A percentile compares a stretch with the other conserved stretches of the same genome.
These are phyloP conservation scores for Callopanchax toddi DNA, from an alignment of 2,113 vertebrate species.

Conservation along the genomic window DNA sequence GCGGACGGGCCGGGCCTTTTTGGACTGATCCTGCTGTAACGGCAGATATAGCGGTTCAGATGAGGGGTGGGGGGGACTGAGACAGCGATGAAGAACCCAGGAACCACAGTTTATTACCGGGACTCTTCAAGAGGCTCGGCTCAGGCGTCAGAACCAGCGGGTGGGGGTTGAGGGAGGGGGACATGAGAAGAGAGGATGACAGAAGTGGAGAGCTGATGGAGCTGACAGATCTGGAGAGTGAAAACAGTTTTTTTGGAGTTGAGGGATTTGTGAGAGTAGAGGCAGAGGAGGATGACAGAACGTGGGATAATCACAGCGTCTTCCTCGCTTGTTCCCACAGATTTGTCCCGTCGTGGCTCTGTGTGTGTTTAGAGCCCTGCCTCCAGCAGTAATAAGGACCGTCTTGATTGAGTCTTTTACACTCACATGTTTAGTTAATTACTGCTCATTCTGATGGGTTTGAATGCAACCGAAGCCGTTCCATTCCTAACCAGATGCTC, in stretches of 20 bases:
- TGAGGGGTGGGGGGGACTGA: constrained; percentile 67
- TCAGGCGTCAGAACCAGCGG: constrained; percentile 73
- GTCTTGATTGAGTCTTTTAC: constrained; percentile 70
- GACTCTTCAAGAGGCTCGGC: constrained; percentile 71
- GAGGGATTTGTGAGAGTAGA: constrained; percentile 19
- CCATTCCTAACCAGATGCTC: constrained; percentile 46
- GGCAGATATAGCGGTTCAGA: constrained; percentile 64
- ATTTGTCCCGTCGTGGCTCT: constrained; percentile 36
- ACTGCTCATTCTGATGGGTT: constrained; percentile 61
- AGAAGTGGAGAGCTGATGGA: constrained; percentile 64
- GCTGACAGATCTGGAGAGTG: constrained; percentile 61
- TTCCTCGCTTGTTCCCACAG: constrained; percentile 60
- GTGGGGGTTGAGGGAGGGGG: constrained; percentile 57
- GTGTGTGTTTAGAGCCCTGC: constrained; percentile 38
- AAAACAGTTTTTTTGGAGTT: constrained; percentile 33
- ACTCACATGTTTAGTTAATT: constrained; percentile 71
- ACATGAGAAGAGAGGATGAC: constrained; percentile 57
- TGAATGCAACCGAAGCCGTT: constrained; percentile 42
- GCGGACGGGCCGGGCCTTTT: constrained; percentile 49
- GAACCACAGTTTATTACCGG: constrained; percentile 79
- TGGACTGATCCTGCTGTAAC: constrained; percentile 47
- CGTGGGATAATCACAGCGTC: constrained; percentile 44
- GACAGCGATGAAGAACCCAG: constrained; percentile 73
- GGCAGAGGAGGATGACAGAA: constrained; percentile 44
- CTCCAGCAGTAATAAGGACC: constrained; percentile 60